These are phyloP conservation scores for Drosophila kuntzei DNA, from an alignment of 2,888 invertebrate genomes.

Conservation along the genomic window DNA sequence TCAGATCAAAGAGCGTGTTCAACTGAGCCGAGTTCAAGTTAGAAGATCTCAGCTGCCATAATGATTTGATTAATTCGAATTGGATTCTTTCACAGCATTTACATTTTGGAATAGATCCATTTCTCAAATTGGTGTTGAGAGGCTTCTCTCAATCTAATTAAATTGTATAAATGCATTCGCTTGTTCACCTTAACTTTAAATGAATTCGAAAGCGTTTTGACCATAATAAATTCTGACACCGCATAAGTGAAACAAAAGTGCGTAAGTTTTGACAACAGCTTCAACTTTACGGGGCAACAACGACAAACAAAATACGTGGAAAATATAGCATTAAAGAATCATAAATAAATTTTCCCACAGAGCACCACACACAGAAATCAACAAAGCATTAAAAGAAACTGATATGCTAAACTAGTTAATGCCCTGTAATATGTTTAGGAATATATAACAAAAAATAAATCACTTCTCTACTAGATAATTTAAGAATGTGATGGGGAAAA, in stretches of 20 bases:
- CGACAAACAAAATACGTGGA: constrained; percentile 66
- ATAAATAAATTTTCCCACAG: constrained; percentile 77
- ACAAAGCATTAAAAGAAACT: background rate
- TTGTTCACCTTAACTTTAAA: background rate
- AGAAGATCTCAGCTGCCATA: constrained; percentile 35
- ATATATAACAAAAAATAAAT: background rate
- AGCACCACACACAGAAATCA: constrained; percentile 26
- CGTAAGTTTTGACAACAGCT: constrained; percentile 41
- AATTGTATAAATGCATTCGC: constrained; percentile 55
- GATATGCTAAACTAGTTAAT: constrained; percentile 8
- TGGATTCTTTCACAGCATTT: constrained; percentile 36
- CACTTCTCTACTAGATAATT: background rate
- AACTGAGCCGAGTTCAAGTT: constrained; percentile 27
- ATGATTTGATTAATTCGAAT: constrained; percentile 80
- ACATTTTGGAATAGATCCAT: constrained; percentile 6
- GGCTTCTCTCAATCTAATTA: constrained; percentile 59
- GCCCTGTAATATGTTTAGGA: constrained; percentile 4
- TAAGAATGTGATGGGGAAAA: too few relatives aligned
- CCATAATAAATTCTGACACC: constrained; percentile 21
- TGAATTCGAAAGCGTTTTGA: constrained; percentile 23
- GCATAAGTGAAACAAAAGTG: constrained; percentile 33
- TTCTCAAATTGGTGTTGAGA: constrained; percentile 38
- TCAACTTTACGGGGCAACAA: constrained; percentile 19
- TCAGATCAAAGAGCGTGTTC: constrained; percentile 67
- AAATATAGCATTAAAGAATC: constrained; percentile 76